Evolutionary conservation across 2,888 invertebrate species (phyloP).

Genomic region (Acronicta leporina): DNA sequence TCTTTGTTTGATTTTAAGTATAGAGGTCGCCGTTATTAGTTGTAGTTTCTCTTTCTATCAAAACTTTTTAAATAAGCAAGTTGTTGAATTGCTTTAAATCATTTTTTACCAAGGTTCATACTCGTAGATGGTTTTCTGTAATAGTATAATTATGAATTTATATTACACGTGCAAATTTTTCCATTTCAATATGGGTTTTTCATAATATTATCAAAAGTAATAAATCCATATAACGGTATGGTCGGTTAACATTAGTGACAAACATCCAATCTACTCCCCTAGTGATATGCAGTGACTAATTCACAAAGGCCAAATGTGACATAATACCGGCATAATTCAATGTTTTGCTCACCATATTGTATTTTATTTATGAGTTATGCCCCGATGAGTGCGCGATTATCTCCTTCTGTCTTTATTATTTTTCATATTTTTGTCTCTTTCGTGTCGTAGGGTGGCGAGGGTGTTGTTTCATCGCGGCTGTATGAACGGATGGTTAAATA

Average conservation of each 20-base stretch:
- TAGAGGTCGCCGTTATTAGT: background rate
- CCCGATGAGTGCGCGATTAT: slow-evolving; percentile 71
- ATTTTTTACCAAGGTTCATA: too few relatives aligned
- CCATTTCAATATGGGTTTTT: too few relatives aligned
- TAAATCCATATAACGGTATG: slow-evolving; percentile 73
- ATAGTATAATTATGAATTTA: too few relatives aligned
- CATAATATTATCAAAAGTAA: slow-evolving; percentile 51
- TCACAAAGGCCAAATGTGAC: slow-evolving; percentile 89
- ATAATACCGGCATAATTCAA: slow-evolving; percentile 89
- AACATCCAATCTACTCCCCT: slow-evolving; percentile 80
- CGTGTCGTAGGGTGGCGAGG: slow-evolving; percentile 65
- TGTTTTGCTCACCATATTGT: slow-evolving; percentile 90
- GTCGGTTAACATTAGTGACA: slow-evolving; percentile 76
- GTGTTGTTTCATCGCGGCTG: slow-evolving; percentile 81
- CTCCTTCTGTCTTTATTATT: slow-evolving; percentile 64
- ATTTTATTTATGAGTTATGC: slow-evolving; percentile 90
- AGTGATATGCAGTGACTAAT: slow-evolving; percentile 80
- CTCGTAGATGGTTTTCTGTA: too few relatives aligned
- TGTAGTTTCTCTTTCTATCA: background rate
- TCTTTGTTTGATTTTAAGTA: slow-evolving; percentile 5
- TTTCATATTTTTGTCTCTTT: slow-evolving; percentile 68
- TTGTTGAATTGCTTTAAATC: too few relatives aligned
- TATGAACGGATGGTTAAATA: slow-evolving; percentile 88
- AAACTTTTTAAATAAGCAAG: too few relatives aligned
- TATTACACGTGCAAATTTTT: too few relatives aligned